Conservation (phyloP, 92 coral and sea anemone species). For the Muricea muricata region DNA sequence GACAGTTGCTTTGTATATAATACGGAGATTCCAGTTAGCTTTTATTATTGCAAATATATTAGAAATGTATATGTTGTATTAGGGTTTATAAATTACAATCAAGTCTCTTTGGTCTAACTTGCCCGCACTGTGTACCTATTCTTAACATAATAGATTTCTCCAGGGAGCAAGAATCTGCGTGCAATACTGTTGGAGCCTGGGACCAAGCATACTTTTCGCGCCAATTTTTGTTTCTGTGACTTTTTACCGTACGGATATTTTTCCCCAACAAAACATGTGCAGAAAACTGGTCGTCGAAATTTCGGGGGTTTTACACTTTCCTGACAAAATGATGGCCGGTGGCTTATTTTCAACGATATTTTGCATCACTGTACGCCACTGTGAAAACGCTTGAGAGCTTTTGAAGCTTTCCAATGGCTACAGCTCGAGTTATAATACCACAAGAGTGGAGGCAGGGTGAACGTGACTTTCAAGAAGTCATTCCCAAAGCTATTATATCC, state of each 20-base stretch:
- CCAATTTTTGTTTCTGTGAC: background rate
- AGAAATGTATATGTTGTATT: too few species aligned
- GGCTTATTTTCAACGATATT: background rate
- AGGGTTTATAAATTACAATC: too few species aligned
- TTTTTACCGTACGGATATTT: background rate
- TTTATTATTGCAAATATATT: too few species aligned
- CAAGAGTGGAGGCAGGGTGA: conserved; percentile 7
- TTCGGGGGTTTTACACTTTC: background rate
- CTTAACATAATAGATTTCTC: background rate
- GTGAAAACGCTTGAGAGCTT: background rate
- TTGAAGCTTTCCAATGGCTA: background rate
- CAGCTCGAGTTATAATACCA: conserved; percentile 10
- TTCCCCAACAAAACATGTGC: background rate
- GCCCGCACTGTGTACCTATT: background rate
- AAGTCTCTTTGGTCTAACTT: too few species aligned
- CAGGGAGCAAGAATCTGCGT: background rate
- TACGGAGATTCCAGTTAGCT: too few species aligned
- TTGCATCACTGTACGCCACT: background rate
- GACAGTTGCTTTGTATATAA: too few species aligned
- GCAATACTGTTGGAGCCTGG: background rate
- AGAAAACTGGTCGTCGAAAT: background rate
- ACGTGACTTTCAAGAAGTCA: conserved; percentile 5
- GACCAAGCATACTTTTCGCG: background rate
- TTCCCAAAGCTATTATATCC: conserved; percentile 38
- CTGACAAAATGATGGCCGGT: background rate